Evolutionary conservation across 2,888 invertebrate species (phyloP).

Genomic region (Chaetoderma sp.): DNA sequence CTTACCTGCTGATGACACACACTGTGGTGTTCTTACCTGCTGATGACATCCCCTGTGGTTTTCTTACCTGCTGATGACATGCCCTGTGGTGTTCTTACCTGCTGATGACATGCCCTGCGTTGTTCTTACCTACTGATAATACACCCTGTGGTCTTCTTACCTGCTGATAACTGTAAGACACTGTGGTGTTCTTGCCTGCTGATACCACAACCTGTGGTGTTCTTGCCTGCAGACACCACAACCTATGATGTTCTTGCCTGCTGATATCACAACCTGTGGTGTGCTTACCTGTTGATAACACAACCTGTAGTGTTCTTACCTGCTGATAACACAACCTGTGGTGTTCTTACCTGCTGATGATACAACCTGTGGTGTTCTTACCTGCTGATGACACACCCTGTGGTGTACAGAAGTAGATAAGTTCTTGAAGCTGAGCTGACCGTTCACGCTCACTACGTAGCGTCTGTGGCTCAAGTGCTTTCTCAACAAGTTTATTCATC

Average conservation of each 20-base stretch:
- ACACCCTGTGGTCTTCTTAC: no score
- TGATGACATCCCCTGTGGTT: no score
- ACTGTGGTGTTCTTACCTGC: no score
- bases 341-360: slow-evolving; percentile 48
- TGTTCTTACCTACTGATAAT: not conserved
- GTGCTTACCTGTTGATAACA: no score
- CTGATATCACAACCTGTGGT: no score
- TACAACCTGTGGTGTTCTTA: slow-evolving; percentile 52
- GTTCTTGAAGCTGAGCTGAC: slow-evolving; percentile 65
- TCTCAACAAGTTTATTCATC: slow-evolving; percentile 37
- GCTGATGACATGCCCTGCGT: no score
- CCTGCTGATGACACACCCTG: slow-evolving; percentile 59
- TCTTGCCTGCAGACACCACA: not conserved
- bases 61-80: no score
- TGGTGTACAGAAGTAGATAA: slow-evolving; percentile 64
- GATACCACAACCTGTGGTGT: not conserved
- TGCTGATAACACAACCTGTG: not conserved
- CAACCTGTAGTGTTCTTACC: not conserved
- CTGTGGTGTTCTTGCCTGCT: not conserved
- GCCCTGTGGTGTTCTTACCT: no score
- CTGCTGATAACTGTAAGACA: no score
- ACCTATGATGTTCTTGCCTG: no score
- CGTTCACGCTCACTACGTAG: slow-evolving; percentile 51
- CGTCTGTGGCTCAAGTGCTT: slow-evolving; percentile 44
- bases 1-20: no score